These are phyloP conservation scores for Deilephila elpenor DNA, from an alignment of 2,888 invertebrate genomes.

Conservation along the genomic window DNA sequence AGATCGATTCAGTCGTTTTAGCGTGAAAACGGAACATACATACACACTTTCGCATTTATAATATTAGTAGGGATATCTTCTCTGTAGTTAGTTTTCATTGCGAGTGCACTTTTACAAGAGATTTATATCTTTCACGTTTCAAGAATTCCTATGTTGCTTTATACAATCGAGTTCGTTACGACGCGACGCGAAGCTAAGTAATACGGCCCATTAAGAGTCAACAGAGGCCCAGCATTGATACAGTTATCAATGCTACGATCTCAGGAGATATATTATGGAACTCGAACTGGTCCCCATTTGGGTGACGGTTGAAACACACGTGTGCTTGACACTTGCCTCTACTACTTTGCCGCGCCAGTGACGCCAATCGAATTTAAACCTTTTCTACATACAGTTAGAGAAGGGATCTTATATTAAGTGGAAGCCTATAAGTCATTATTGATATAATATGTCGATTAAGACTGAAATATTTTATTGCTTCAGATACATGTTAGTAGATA, in stretches of 20 bases:
- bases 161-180: background rate
- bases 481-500: constrained; percentile 40
- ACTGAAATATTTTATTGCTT: constrained; percentile 64
- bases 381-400: constrained; percentile 37
- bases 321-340: constrained; percentile 70
- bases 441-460: constrained; percentile 53
- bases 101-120: background rate
- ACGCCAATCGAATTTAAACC: constrained; percentile 47
- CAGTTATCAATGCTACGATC: constrained; percentile 74
- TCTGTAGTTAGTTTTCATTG: background rate
- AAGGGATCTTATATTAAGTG: constrained; percentile 41
- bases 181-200: constrained; percentile 9
- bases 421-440: constrained; percentile 56
- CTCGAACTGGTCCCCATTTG: constrained; percentile 75
- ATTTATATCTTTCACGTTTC: constrained; percentile 10
- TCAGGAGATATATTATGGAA: constrained; percentile 66
- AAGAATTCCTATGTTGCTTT: constrained; percentile 2
- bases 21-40: no score
- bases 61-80: background rate
- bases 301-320: constrained; percentile 79
- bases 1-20: no score
- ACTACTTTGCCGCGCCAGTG: constrained; percentile 48
- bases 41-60: no score
- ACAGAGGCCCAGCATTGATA: constrained; percentile 61
- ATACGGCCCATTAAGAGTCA: constrained; percentile 53